phyloP scores from a whole-genome alignment of 2,113 vertebrate species.

The Cromileptes altivelis region DNA sequence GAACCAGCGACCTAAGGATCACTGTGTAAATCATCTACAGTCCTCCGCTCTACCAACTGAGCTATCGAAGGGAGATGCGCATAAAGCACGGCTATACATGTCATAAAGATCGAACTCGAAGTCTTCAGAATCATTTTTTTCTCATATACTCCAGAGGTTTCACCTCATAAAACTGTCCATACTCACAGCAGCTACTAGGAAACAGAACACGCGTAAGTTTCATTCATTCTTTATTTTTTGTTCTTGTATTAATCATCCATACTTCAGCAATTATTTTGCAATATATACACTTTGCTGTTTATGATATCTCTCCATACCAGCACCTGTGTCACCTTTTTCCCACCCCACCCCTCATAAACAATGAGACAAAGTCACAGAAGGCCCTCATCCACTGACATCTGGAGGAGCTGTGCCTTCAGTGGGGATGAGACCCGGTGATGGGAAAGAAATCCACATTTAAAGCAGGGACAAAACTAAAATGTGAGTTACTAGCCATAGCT shows the following conservation, averaged over 20 bases:
- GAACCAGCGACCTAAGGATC: conserved; percentile 25
- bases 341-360: not conserved
- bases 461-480: not conserved
- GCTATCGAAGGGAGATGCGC: conserved; percentile 87
- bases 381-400: not conserved
- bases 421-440: not conserved
- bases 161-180: not conserved
- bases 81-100: rapidly evolving
- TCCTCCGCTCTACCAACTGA: conserved; percentile 93
- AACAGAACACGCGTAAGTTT: not conserved
- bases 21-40: conserved; percentile 80
- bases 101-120: too few species aligned
- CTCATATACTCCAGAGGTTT: too few species aligned
- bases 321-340: not conserved
- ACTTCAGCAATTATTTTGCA: conserved; percentile 62
- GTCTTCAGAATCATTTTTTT: too few species aligned
- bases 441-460: conserved; percentile 13
- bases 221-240: conserved; percentile 47
- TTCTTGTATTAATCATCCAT: conserved; percentile 55
- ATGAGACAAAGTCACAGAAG: not conserved
- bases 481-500: conserved; percentile 5
- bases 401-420: not conserved
- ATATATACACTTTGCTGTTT: conserved; percentile 53
- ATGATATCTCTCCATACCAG: conserved; percentile 13
- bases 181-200: not conserved